phyloP scores from a whole-genome alignment of 2,888 invertebrate species.

The Hyposoter didymator region DNA sequence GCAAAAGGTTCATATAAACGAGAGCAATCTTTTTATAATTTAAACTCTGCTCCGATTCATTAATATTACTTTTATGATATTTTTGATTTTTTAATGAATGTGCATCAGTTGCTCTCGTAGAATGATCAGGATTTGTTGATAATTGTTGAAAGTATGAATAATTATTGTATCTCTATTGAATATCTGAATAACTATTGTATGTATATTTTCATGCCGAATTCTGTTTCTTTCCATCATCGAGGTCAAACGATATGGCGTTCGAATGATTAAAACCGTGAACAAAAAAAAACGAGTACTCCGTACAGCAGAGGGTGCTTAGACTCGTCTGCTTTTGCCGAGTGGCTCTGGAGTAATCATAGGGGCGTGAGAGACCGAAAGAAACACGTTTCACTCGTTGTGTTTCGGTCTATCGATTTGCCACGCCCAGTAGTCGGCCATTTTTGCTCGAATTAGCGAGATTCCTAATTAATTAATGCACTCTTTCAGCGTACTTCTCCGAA shows the following conservation, averaged over 20 bases:
- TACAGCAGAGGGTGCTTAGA: conserved; percentile 43
- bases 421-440: conserved; percentile 79
- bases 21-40: background rate
- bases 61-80: background rate
- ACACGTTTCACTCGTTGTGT: conserved; percentile 57
- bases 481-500: conserved; percentile 51
- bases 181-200: too few relatives aligned
- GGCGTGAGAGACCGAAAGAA: conserved; percentile 60
- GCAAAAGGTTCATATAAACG: background rate
- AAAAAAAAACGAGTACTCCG: background rate
- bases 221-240: conserved; percentile 14
- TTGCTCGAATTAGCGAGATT: conserved; percentile 79
- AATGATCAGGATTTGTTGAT: background rate
- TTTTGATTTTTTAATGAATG: background rate
- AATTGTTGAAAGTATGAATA: background rate
- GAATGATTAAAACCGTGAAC: conserved; percentile 13
- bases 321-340: conserved; percentile 32
- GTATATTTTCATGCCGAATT: conserved; percentile 16
- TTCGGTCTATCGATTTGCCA: conserved; percentile 75
- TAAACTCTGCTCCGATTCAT: background rate
- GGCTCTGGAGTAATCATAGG: conserved; percentile 55
- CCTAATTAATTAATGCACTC: conserved; percentile 79
- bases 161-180: conserved; percentile 5
- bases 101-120: background rate
- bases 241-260: conserved; percentile 26